Percentiles rank a stretch among this genome's conserved stretches.
These are phyloP conservation scores for Morpho helenor DNA, from an alignment of 2,888 invertebrate genomes.

Conservation along the genomic window DNA sequence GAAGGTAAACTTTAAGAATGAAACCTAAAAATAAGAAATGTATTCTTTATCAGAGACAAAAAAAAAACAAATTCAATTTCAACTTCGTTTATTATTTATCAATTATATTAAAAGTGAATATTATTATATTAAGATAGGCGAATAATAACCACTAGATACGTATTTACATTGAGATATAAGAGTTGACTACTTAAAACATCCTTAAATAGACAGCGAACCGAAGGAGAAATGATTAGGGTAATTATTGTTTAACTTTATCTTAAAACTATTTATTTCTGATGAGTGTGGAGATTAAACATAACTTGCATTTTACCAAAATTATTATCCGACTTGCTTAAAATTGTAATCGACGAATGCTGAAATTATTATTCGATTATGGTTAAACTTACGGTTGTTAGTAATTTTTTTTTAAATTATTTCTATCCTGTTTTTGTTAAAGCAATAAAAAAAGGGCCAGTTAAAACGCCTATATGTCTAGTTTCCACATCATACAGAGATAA, in stretches of 20 bases:
- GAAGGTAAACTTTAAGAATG: neutral
- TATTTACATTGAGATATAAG: constrained; percentile 45
- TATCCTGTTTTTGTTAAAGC: no score
- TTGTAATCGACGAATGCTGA: neutral
- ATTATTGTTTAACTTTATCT: constrained; percentile 15
- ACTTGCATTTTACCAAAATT: neutral
- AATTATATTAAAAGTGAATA: constrained; percentile 68
- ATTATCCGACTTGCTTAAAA: neutral
- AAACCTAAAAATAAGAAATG: neutral
- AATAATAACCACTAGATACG: constrained; percentile 44
- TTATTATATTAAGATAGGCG: constrained; percentile 61
- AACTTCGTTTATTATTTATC: constrained; percentile 32
- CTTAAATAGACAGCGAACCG: constrained; percentile 29
- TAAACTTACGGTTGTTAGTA: no score
- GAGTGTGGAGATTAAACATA: constrained; percentile 15
- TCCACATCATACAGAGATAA: constrained; percentile 2
- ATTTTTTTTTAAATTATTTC: no score
- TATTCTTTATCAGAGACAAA: constrained; percentile 10
- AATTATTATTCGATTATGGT: no score
- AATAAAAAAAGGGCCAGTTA: no score
- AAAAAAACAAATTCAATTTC: constrained; percentile 23
- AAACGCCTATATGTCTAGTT: no score
- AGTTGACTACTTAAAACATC: constrained; percentile 20
- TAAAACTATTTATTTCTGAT: constrained; percentile 11
- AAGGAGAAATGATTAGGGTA: constrained; percentile 15